phyloP scores from a whole-genome alignment of 2,888 invertebrate species.

The Tipula lateralis region DNA sequence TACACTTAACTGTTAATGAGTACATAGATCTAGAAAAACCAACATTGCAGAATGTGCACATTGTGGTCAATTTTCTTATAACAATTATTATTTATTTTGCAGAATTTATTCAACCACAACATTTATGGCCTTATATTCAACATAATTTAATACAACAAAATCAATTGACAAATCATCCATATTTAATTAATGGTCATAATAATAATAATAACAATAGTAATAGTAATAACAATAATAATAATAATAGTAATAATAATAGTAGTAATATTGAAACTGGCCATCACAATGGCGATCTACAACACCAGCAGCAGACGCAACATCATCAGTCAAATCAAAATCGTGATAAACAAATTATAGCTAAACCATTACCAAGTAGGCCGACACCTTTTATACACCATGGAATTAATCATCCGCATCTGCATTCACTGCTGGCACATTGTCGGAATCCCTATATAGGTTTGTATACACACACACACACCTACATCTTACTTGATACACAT shows the following conservation, averaged over 20 bases:
- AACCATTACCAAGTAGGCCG: constrained; percentile 77
- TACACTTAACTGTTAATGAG: neutral
- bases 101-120: constrained; percentile 52
- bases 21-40: neutral
- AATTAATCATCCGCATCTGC: constrained; percentile 75
- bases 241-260: constrained; percentile 37
- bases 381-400: constrained; percentile 61
- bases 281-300: constrained; percentile 30
- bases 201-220: constrained; percentile 32
- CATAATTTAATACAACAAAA: constrained; percentile 49
- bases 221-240: constrained; percentile 34
- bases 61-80: neutral
- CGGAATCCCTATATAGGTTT: constrained; percentile 75
- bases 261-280: constrained; percentile 28
- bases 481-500: too few relatives aligned
- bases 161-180: constrained; percentile 50
- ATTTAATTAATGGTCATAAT: constrained; percentile 44
- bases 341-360: constrained; percentile 58
- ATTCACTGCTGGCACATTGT: constrained; percentile 75
- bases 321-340: constrained; percentile 35
- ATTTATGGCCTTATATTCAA: constrained; percentile 52
- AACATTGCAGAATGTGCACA: neutral
- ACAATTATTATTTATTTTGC: constrained; percentile 33
- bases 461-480: too few relatives aligned
- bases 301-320: constrained; percentile 29